These are phyloP conservation scores for Anthopleura xanthogrammica DNA, from an alignment of 92 coral and sea anemone genomes.

Conservation along the genomic window DNA sequence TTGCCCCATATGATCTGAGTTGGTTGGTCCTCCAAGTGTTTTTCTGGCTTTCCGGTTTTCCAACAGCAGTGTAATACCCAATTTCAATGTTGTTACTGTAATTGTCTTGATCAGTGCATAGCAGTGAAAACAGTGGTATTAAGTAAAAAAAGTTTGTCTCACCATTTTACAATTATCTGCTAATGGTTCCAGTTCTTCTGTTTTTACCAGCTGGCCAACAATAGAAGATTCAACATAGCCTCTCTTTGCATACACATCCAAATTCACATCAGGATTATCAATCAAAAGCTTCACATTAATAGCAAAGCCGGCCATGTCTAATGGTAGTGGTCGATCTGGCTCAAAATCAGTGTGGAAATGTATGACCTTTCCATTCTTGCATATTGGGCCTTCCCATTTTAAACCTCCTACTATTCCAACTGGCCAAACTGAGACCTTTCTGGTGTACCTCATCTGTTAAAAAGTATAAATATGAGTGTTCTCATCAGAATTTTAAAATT, in stretches of 20 bases:
- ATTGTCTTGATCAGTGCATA: too few relatives aligned
- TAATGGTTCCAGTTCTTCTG: conserved; percentile 82
- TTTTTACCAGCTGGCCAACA: conserved; percentile 64
- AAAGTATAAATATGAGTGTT: background rate
- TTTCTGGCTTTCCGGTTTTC: too few relatives aligned
- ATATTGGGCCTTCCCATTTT: conserved; percentile 97
- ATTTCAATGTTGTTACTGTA: too few relatives aligned
- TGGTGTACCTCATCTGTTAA: conserved; percentile 86
- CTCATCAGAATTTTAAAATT: too few relatives aligned
- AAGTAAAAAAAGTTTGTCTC: background rate
- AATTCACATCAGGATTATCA: conserved; percentile 74
- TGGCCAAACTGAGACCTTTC: conserved; percentile 90
- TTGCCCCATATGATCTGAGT: too few relatives aligned
- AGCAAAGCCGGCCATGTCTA: conserved; percentile 99
- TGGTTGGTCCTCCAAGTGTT: too few relatives aligned
- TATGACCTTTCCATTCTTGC: conserved; percentile 77
- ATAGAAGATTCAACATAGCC: conserved; percentile 93
- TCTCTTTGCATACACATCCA: conserved; percentile 73
- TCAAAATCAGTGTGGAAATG: conserved; percentile 76
- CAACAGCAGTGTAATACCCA: too few relatives aligned
- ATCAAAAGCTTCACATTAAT: conserved; percentile 69
- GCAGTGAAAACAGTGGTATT: too few relatives aligned
- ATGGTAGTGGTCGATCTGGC: conserved; percentile 81
- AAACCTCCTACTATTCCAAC: conserved; percentile 93
- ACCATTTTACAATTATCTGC: conserved; percentile 91